Conservation (phyloP, 2,113 vertebrate genomes). For the Nannobrachium achirus region DNA sequence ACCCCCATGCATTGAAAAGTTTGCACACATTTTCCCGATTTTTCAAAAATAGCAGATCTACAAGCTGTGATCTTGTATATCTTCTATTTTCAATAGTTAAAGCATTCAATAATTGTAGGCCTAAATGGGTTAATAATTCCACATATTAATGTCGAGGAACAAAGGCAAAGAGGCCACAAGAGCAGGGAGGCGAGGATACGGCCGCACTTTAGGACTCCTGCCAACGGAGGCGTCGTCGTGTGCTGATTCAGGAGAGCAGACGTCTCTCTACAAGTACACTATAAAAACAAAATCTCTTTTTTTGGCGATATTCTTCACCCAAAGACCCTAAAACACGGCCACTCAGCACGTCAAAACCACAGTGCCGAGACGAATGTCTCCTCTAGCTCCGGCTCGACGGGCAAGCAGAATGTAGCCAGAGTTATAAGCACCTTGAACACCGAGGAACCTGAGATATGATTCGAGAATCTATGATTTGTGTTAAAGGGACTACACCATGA, state of each 20-base stretch:
- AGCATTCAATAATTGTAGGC: too few species aligned
- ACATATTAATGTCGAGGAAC: too few species aligned
- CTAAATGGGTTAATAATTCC: too few species aligned
- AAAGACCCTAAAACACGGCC: background rate
- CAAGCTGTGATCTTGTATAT: too few species aligned
- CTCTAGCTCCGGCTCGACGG: constrained; percentile 1
- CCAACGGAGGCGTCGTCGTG: constrained; percentile 2
- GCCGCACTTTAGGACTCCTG: constrained; percentile 1
- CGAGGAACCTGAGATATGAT: too few species aligned
- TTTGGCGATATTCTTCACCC: background rate
- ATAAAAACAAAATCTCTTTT: background rate
- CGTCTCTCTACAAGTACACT: background rate
- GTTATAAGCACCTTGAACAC: background rate
- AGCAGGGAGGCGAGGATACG: background rate
- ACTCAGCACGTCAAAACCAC: constrained; percentile 1
- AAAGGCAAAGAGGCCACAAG: background rate
- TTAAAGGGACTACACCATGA: too few species aligned
- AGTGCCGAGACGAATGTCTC: constrained; percentile 8
- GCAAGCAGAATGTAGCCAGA: background rate
- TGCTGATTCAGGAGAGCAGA: constrained; percentile 9
- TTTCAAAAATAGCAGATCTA: too few species aligned
- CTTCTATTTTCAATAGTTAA: too few species aligned
- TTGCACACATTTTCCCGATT: too few species aligned
- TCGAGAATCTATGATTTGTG: too few species aligned
- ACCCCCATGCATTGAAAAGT: too few species aligned